Evolutionary conservation across 2,888 invertebrate genomes (phyloP), one percentile per base, ranked within the genome.

Genomic region (Malthinus flaveolus): DNA sequence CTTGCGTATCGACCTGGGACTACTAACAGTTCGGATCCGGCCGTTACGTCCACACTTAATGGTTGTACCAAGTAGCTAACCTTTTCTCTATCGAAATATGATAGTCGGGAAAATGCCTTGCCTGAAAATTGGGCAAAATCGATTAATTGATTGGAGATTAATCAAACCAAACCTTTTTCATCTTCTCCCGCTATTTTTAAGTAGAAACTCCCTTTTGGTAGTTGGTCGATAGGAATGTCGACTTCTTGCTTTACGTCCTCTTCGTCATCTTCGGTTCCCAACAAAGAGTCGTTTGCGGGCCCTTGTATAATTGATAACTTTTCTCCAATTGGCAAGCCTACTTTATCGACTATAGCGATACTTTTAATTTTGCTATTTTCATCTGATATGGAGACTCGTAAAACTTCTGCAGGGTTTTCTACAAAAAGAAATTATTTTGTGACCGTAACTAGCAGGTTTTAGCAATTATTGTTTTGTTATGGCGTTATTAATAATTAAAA

Each of bases 11-110:
- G 66, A 13, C 78, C 79, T 0, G 80, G 76, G 3, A 73, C 71
- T 2, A 78, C 70, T 7, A 81, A 68, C 2, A 83, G 63, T 68
- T 82, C 78, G 0, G 83, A 82, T 45, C 80, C 80, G 3, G 76
- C 65, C 36, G 78, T 80, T 36, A 83, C 72, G 56, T 83, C 81
- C 10, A 83, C 77, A 64, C 65, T 64, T 34, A 77, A 59, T 8
- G 72, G 66, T 56, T 70, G 70, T 7, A 66, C 58, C 11, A 71
- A 68, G 12, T 66, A 68, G 36, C 59, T 62, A n/a, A 58, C 47
- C 23, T 65, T 62, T 11, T 56, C 51, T 31, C 60, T 49, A 31
- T 65, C 62, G 3, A 72, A 63, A 52, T 73, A 73, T 1, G 72
- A 67, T 32, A 73, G 39, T 36, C 75, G 64, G 36, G 66, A 67